Evolutionary conservation across 2,888 invertebrate species (phyloP).

Genomic region (Pyralis farinalis): DNA sequence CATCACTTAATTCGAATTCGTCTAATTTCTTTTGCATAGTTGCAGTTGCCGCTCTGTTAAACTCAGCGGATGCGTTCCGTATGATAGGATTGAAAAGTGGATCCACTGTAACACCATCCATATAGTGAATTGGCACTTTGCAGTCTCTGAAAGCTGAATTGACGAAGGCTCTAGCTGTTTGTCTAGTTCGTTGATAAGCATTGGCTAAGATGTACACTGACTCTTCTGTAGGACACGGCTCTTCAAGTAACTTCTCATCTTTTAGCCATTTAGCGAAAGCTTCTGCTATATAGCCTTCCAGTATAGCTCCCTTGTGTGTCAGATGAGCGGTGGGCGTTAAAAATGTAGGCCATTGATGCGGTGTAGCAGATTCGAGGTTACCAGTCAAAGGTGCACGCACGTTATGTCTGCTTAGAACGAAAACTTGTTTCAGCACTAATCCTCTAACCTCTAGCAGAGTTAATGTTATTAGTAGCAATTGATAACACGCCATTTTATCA

Average conservation of each 20-base stretch:
- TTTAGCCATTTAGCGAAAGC: slow-evolving; percentile 52
- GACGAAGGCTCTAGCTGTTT: slow-evolving; percentile 47
- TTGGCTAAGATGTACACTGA: slow-evolving; percentile 51
- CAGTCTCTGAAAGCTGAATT: slow-evolving; percentile 48
- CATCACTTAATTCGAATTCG: slow-evolving; percentile 28
- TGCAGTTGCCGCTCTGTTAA: slow-evolving; percentile 26
- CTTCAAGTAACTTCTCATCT: slow-evolving; percentile 31
- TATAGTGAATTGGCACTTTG: slow-evolving; percentile 34
- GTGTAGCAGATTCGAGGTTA: slow-evolving; percentile 33
- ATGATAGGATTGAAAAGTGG: slow-evolving; percentile 47
- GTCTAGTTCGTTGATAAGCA: slow-evolving; percentile 46
- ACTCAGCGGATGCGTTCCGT: slow-evolving; percentile 32
- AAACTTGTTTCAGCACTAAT: slow-evolving; percentile 35
- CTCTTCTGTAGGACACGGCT: slow-evolving; percentile 37
- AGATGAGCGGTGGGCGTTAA: slow-evolving; percentile 34
- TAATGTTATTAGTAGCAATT: too few species aligned
- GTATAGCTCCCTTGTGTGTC: slow-evolving; percentile 47
- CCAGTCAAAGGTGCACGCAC: slow-evolving; percentile 47
- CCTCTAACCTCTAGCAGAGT: slow-evolving; percentile 1
- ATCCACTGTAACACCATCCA: slow-evolving; percentile 35
- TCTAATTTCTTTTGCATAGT: slow-evolving; percentile 45
- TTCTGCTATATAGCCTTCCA: slow-evolving; percentile 54
- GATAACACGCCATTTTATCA: too few species aligned
- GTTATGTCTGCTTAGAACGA: slow-evolving; percentile 56
- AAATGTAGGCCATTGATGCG: slow-evolving; percentile 45